These are phyloP conservation scores for Drosophila funebris DNA, from an alignment of 1,140 invertebrate species.

Conservation along the genomic window DNA sequence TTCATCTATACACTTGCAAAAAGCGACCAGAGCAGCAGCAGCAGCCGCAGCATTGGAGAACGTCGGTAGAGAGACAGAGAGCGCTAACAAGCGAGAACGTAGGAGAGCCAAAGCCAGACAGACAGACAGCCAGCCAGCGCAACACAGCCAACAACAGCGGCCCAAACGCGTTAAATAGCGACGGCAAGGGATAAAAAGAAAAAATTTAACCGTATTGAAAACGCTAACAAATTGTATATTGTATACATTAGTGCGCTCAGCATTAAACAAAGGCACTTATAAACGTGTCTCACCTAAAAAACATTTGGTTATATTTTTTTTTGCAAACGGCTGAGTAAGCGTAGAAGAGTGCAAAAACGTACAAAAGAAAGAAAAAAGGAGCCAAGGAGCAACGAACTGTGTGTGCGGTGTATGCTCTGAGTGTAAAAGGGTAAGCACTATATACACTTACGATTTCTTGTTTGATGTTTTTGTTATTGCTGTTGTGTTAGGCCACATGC, in stretches of 20 bases:
- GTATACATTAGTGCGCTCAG: conserved; percentile 21
- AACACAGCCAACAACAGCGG: conserved; percentile 59
- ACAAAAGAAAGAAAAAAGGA: conserved; percentile 65
- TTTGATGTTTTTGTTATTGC: conserved; percentile 50
- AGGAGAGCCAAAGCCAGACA: conserved; percentile 53
- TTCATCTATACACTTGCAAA: conserved; percentile 74
- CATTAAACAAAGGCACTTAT: conserved; percentile 26
- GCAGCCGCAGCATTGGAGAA: conserved; percentile 48
- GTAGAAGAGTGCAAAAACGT: conserved; percentile 67
- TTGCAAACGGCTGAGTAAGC: conserved; percentile 69
- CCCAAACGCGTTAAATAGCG: conserved; percentile 47
- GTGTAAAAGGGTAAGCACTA: conserved; percentile 76
- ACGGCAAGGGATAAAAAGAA: conserved; percentile 39
- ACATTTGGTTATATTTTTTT: conserved; percentile 58
- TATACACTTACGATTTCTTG: conserved; percentile 45
- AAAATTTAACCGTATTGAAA: conserved; percentile 28
- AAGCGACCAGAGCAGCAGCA: conserved; percentile 45
- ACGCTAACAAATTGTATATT: conserved; percentile 38
- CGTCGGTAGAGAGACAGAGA: conserved; percentile 53
- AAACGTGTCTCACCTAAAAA: conserved; percentile 46
- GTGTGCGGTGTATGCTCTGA: conserved; percentile 64
- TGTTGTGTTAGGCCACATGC: conserved; percentile 33
- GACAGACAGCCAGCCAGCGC: conserved; percentile 60
- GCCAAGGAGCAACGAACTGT: conserved; percentile 79
- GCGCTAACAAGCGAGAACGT: conserved; percentile 58